Conservation (phyloP, 2,888 invertebrate genomes). For the Aleiodes leptofemur region DNA sequence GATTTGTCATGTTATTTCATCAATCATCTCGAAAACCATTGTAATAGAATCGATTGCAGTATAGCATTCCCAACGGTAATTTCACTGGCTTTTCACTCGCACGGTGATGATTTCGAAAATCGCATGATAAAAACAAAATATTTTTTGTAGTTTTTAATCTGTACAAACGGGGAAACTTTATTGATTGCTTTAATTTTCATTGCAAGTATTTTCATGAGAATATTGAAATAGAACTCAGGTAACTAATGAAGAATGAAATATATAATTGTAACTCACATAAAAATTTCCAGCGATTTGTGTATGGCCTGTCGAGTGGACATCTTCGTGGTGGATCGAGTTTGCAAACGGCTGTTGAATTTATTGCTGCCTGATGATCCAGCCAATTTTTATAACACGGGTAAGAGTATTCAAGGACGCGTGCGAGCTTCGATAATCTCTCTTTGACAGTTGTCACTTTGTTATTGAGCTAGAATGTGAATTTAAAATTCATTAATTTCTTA, state of each 20-base stretch:
- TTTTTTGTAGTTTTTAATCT: not conserved
- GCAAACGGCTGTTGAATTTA: slow-evolving; percentile 67
- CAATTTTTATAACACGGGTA: slow-evolving; percentile 70
- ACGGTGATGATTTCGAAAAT: no score
- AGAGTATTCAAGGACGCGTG: slow-evolving; percentile 68
- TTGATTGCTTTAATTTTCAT: no score
- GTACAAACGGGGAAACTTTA: not conserved
- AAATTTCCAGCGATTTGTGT: slow-evolving; percentile 72
- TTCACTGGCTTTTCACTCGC: no score
- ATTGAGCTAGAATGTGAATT: slow-evolving; percentile 60
- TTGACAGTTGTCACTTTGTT: slow-evolving; percentile 65
- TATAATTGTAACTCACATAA: slow-evolving; percentile 66
- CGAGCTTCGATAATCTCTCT: slow-evolving; percentile 68
- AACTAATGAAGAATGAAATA: not conserved
- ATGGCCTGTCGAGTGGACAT: slow-evolving; percentile 64
- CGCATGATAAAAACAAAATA: no score
- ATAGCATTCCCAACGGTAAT: no score
- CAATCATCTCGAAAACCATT: no score
- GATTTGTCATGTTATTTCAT: no score
- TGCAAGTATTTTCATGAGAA: no score
- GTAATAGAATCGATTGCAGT: no score
- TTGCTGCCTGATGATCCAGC: slow-evolving; percentile 64
- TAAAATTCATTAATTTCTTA: not conserved
- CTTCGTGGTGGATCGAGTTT: slow-evolving; percentile 65
- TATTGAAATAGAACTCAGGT: slow-evolving; percentile 5